Base-by-base conservation (phyloP, 1,140 invertebrate species). In the Diorhabda carinulata region DNA sequence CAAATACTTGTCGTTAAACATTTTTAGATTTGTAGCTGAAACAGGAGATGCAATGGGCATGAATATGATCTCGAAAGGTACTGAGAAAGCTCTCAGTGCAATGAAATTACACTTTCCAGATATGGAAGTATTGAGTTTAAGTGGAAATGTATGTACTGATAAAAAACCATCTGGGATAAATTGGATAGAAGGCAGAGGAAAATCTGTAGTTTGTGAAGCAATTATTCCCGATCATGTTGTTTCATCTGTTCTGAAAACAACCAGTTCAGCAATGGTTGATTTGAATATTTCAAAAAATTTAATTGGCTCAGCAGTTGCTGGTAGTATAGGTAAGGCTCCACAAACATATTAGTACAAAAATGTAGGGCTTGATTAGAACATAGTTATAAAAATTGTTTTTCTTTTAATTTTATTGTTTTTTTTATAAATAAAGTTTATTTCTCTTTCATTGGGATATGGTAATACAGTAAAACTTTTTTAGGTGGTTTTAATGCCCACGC, bases 21-120 rank as follows among this genome's bases (percentile, higher is more conserved):
- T 52, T 52, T 52, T 52, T 52, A 52, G 98, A 69, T 99, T 99
- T 83, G 89, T 93, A 47, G 96, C 97, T 0, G 89, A 87, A 40
- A 99, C 98, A 2, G 98, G 98, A 5, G 98, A 99, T 82, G 98
- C 98, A 0, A 99, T 99, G 98, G 98, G 98, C 43, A 99, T 99
- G 98, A 99, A 99, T 81, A 99, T 99, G 97, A 84, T 99, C 0
- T 98, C 96, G 0, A 99, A 98, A 65, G 73, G 94, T 6, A 92
- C 94, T 2, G 95, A 98, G 82, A 90, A 90, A 74, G 90, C 93
- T 0, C 77, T 98, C 3, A 87, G 88, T 64, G 81, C 85, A 44
- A 84, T 97, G 1, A 87, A 91, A 78, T 82, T 83, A 59, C 81
- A 84, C 43, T 98, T 96, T 79, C 86, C 90, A 0, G 92, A 96